A percentile compares a stretch with the other conserved stretches of the same genome.
Evolutionary conservation across 2,888 invertebrate species (phyloP).

Genomic region (Stramonita haemastoma): DNA sequence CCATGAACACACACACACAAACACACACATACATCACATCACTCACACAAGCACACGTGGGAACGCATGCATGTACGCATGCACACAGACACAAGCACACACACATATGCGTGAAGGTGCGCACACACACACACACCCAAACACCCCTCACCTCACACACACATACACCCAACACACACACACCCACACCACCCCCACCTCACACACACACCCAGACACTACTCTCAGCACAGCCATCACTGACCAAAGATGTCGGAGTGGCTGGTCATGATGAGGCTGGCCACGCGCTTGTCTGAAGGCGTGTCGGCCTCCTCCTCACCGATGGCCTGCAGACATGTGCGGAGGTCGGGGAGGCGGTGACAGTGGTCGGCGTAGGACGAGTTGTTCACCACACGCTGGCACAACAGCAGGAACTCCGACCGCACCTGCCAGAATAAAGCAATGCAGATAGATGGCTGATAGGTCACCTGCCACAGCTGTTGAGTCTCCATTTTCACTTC

Average conservation of each 20-base stretch:
- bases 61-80: no score
- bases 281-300: constrained; percentile 52
- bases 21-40: no score
- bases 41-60: no score
- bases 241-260: constrained; percentile 15
- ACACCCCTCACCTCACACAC: no score
- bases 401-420: constrained; percentile 68
- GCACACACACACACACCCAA: no score
- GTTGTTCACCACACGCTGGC: constrained; percentile 69
- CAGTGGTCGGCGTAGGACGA: constrained; percentile 68
- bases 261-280: not conserved
- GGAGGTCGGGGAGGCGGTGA: constrained; percentile 61
- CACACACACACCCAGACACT: no score
- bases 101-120: no score
- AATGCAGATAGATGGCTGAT: not conserved
- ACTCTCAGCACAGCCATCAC: not conserved
- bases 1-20: no score
- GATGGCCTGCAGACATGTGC: constrained; percentile 55
- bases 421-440: constrained; percentile 58
- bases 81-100: no score
- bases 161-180: no score
- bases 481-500: not conserved
- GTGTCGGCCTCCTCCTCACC: constrained; percentile 58
- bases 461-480: not conserved
- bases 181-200: no score